Evolutionary conservation across 2,797 vertebrate genomes (phyloP).

Genomic region (Acridotheres tristis): DNA sequence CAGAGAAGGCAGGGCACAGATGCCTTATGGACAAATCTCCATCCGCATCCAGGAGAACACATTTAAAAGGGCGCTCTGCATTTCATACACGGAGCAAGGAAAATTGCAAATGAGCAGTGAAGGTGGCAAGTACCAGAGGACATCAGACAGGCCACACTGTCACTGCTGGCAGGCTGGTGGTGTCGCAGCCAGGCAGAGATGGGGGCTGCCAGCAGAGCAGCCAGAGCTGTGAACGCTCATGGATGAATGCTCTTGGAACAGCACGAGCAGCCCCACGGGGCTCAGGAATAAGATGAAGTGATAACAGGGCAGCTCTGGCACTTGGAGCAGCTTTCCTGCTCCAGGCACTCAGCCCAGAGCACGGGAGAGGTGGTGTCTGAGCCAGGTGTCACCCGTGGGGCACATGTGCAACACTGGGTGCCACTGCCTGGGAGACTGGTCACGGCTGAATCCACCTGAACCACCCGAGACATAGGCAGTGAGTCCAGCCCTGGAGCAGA

Average conservation of each 20-base stretch:
- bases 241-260: neutral
- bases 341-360: neutral
- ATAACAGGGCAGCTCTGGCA: neutral
- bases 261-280: neutral
- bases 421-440: neutral
- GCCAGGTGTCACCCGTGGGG: accelerated
- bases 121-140: neutral
- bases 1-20: neutral
- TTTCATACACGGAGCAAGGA: neutral
- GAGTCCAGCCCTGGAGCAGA: neutral
- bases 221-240: neutral
- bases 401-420: accelerated
- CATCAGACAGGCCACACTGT: neutral
- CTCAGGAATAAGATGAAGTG: neutral
- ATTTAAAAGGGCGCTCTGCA: neutral
- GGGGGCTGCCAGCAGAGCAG: neutral
- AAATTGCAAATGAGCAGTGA: neutral
- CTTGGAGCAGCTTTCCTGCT: neutral
- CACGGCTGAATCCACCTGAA: accelerated
- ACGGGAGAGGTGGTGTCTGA: accelerated
- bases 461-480: accelerated
- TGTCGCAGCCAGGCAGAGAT: neutral
- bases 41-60: neutral
- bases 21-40: neutral
- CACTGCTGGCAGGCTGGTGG: neutral